Evolutionary conservation across 2,888 invertebrate genomes (phyloP).

Genomic region (Diachrysia chrysitis): DNA sequence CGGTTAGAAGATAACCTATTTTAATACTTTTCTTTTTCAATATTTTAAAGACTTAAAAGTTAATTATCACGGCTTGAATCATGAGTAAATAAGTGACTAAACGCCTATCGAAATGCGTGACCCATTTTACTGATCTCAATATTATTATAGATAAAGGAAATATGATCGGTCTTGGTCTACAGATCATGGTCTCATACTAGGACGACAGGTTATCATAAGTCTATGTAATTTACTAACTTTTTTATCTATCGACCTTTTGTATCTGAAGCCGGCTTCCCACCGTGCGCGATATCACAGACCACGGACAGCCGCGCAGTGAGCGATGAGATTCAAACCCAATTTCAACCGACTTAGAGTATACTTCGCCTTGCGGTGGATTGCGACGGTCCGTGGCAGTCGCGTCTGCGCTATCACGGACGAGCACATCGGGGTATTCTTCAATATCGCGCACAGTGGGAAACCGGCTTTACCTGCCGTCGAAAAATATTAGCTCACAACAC

Average conservation of each 20-base stretch:
- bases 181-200: conserved; percentile 59
- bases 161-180: conserved; percentile 48
- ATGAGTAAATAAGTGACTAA: not conserved
- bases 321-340: too few species aligned
- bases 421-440: too few species aligned
- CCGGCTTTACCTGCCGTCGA: not conserved
- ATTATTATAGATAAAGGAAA: conserved; percentile 43
- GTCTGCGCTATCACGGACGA: too few species aligned
- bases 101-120: not conserved
- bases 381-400: too few species aligned
- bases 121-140: conserved; percentile 14
- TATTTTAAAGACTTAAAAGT: not conserved
- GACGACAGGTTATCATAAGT: conserved; percentile 61
- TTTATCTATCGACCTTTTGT: conserved; percentile 1
- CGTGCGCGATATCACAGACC: too few species aligned
- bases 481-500: not conserved
- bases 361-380: too few species aligned
- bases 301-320: too few species aligned
- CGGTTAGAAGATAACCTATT: not conserved
- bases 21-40: too few species aligned
- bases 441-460: too few species aligned
- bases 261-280: too few species aligned
- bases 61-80: not conserved
- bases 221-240: conserved; percentile 47
- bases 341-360: too few species aligned